Conservation (phyloP, 2,113 vertebrate species). For the Phyllopteryx taeniolatus region DNA sequence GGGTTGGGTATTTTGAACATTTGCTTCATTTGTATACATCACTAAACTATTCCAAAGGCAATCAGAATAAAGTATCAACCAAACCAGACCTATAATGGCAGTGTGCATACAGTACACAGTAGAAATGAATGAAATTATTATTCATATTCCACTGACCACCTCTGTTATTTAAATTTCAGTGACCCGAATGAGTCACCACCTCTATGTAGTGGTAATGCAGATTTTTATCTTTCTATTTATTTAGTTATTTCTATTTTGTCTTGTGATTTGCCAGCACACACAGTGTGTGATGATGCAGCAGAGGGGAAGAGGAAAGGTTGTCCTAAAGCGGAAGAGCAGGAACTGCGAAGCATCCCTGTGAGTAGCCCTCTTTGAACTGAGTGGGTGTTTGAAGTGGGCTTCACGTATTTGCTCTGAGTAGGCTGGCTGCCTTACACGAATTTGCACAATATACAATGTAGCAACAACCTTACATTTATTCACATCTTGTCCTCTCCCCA, state of each 20-base stretch:
- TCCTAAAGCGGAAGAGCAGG: conserved; percentile 85
- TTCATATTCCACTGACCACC: background rate
- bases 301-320: conserved; percentile 91
- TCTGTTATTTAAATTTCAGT: conserved; percentile 6
- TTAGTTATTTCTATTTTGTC: background rate
- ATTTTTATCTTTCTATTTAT: no score
- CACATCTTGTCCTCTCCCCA: conserved; percentile 49
- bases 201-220: background rate
- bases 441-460: conserved; percentile 25
- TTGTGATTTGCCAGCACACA: conserved; percentile 61
- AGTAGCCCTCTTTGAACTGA: conserved; percentile 60
- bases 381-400: conserved; percentile 31
- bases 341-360: conserved; percentile 91
- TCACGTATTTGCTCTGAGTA: conserved; percentile 28
- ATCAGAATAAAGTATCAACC: background rate
- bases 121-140: background rate
- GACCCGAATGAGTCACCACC: conserved; percentile 7
- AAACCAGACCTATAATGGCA: background rate
- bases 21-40: no score
- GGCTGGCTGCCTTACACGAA: conserved; percentile 32
- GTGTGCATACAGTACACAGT: background rate
- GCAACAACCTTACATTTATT: conserved; percentile 28
- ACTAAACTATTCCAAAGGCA: no score
- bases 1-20: no score
- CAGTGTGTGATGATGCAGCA: conserved; percentile 76